These are phyloP conservation scores for Drosophila insularis DNA, from an alignment of 1,140 invertebrate species.

Conservation along the genomic window DNA sequence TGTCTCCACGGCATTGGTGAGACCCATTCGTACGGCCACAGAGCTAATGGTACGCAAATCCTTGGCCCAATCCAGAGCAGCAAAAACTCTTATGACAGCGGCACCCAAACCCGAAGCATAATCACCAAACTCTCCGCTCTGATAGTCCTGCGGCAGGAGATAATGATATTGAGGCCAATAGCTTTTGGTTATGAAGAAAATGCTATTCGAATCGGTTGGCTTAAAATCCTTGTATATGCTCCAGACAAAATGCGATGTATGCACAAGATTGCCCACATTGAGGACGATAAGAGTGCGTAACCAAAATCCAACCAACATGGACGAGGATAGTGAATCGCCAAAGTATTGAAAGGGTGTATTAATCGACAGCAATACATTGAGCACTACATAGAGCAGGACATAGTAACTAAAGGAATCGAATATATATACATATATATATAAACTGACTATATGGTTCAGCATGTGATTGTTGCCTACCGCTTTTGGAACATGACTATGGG, in stretches of 20 bases:
- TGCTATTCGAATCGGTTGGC: slow-evolving; percentile 88
- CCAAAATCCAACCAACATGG: slow-evolving; percentile 87
- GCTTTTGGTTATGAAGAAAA: slow-evolving; percentile 88
- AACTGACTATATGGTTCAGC: too few relatives aligned
- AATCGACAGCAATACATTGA: slow-evolving; percentile 88
- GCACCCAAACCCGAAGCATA: slow-evolving; percentile 87
- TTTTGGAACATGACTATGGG: slow-evolving; percentile 93
- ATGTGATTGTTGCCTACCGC: slow-evolving; percentile 83
- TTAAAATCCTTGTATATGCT: slow-evolving; percentile 87
- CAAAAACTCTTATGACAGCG: slow-evolving; percentile 87
- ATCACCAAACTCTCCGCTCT: slow-evolving; percentile 89
- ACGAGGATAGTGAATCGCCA: slow-evolving; percentile 85
- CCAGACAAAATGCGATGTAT: slow-evolving; percentile 88
- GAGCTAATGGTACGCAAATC: slow-evolving; percentile 86
- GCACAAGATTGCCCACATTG: slow-evolving; percentile 87
- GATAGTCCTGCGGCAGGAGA: slow-evolving; percentile 89
- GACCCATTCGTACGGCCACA: slow-evolving; percentile 85
- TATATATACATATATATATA: neutral
- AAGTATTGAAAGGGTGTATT: slow-evolving; percentile 90
- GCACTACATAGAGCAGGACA: slow-evolving; percentile 86
- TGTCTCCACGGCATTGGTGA: slow-evolving; percentile 84
- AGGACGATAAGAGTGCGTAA: slow-evolving; percentile 85
- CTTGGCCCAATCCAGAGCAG: slow-evolving; percentile 85
- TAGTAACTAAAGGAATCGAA: slow-evolving; percentile 85
- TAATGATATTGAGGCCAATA: slow-evolving; percentile 92